Percentiles rank a stretch among this genome's conserved stretches.
phyloP scores from a whole-genome alignment of 2,113 vertebrate species.

The Phyllostomus discolor region DNA sequence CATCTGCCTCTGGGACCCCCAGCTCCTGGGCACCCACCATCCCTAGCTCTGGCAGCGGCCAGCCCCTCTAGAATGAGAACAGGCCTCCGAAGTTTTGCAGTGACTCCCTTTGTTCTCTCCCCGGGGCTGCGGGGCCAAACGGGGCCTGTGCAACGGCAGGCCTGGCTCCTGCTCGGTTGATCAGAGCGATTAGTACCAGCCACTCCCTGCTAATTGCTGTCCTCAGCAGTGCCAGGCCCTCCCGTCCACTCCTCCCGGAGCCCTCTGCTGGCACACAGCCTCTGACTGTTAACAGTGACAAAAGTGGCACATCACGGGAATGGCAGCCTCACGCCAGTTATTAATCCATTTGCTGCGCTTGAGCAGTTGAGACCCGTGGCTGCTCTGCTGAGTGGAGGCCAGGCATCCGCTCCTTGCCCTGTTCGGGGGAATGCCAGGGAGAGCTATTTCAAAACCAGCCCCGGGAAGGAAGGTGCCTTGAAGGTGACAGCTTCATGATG shows the following conservation, averaged over 20 bases:
- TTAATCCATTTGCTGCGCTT: not conserved
- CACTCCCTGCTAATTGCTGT: conserved; percentile 29
- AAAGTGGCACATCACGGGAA: not conserved
- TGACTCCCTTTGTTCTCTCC: not conserved
- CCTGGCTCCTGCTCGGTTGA: conserved; percentile 13
- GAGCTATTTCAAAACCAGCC: not conserved
- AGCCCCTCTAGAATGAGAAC: not conserved
- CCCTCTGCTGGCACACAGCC: not conserved
- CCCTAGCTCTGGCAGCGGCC: not conserved
- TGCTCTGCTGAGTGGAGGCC: not conserved
- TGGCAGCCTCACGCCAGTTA: not conserved
- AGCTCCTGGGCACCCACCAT: not conserved
- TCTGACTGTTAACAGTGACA: not conserved
- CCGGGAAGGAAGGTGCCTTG: not conserved
- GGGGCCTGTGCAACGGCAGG: not conserved
- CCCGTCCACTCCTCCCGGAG: not conserved
- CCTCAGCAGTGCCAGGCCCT: conserved; percentile 21
- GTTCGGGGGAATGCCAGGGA: not conserved
- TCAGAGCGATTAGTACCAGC: not conserved
- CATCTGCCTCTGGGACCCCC: not conserved
- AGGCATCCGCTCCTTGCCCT: not conserved
- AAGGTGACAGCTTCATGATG: not conserved
- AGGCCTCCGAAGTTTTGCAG: not conserved
- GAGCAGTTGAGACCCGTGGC: not conserved
- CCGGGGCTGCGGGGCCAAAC: not conserved